Conservation (phyloP, 2,113 vertebrate genomes). For the Kryptolebias marmoratus region DNA sequence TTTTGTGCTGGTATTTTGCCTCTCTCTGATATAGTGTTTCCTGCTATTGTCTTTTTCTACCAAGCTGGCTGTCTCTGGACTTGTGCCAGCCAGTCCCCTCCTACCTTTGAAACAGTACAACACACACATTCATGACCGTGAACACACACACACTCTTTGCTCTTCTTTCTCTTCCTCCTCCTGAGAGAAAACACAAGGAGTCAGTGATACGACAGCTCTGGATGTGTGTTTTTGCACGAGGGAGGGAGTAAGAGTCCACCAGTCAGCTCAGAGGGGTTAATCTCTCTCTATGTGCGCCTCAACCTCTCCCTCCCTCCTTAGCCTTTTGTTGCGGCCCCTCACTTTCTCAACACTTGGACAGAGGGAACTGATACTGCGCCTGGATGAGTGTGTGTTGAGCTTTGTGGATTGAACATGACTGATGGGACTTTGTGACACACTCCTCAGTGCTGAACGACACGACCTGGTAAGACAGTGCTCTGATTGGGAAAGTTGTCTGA, state of each 20-base stretch:
- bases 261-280: constrained; percentile 51
- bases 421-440: constrained; percentile 54
- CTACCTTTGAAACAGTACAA: constrained; percentile 54
- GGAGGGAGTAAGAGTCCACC: constrained; percentile 57
- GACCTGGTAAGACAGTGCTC: constrained; percentile 69
- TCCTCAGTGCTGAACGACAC: constrained; percentile 60
- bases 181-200: constrained; percentile 71
- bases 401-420: constrained; percentile 64
- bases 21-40: constrained; percentile 78
- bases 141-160: constrained; percentile 21
- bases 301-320: constrained; percentile 60
- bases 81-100: constrained; percentile 62
- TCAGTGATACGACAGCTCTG: constrained; percentile 62
- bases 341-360: constrained; percentile 73
- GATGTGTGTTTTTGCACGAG: constrained; percentile 39
- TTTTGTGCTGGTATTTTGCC: constrained; percentile 71
- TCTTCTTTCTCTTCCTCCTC: constrained; percentile 60
- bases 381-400: constrained; percentile 23
- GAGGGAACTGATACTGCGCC: constrained; percentile 64
- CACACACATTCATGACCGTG: constrained; percentile 22
- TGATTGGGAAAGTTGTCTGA: background rate
- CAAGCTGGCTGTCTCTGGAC: constrained; percentile 69
- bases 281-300: constrained; percentile 37
- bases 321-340: constrained; percentile 77
- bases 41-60: constrained; percentile 77